Evolutionary conservation across 2,888 invertebrate genomes (phyloP).

Genomic region (Dicyrtomina minuta): DNA sequence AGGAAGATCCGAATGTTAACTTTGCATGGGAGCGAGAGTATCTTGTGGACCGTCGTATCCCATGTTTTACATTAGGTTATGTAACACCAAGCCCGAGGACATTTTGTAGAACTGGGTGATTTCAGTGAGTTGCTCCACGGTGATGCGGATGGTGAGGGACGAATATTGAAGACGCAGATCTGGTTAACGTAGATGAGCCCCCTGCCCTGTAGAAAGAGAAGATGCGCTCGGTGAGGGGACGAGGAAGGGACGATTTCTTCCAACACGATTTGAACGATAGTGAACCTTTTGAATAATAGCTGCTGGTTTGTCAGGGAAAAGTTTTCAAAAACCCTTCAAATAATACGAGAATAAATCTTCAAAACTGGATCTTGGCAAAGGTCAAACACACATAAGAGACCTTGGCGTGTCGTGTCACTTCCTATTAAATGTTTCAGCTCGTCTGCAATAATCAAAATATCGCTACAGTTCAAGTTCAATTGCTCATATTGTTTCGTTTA

Average conservation of each 20-base stretch:
- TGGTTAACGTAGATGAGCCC: neutral
- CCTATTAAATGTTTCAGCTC: slow-evolving; percentile 88
- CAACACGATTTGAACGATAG: slow-evolving; percentile 57
- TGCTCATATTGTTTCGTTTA: too few relatives aligned
- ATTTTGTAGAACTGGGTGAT: too few relatives aligned
- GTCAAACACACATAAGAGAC: slow-evolving; percentile 79
- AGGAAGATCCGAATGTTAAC: slow-evolving; percentile 20
- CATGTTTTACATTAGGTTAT: slow-evolving; percentile 65
- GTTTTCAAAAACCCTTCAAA: slow-evolving; percentile 75
- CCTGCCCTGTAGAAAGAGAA: neutral
- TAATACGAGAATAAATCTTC: slow-evolving; percentile 75
- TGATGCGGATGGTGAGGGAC: too few relatives aligned
- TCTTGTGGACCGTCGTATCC: slow-evolving; percentile 58
- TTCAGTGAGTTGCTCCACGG: too few relatives aligned
- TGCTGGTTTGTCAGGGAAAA: slow-evolving; percentile 76
- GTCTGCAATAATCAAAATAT: too few relatives aligned
- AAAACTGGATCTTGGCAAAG: slow-evolving; percentile 82
- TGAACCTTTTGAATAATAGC: slow-evolving; percentile 73
- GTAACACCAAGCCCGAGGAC: too few relatives aligned
- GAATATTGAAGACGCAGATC: slow-evolving; percentile 16
- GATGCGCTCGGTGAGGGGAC: slow-evolving; percentile 37
- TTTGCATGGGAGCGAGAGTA: slow-evolving; percentile 54
- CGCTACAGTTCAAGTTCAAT: too few relatives aligned
- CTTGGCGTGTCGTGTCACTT: slow-evolving; percentile 79
- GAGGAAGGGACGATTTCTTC: slow-evolving; percentile 49